These are phyloP conservation scores for Tragulus kanchil DNA, from an alignment of 2,113 vertebrate genomes.

Conservation along the genomic window DNA sequence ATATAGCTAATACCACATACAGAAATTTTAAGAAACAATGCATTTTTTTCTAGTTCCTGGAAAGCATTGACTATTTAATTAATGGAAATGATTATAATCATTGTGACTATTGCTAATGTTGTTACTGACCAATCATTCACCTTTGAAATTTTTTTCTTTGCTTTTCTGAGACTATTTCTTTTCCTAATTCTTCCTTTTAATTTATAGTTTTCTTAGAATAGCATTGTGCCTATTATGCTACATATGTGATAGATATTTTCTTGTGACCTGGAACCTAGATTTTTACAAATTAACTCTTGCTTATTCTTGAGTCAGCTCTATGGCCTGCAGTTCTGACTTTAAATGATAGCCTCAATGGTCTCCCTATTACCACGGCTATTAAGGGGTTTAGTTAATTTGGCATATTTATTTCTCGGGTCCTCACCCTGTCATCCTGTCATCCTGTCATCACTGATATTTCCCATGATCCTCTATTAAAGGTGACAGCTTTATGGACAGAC, in stretches of 20 bases:
- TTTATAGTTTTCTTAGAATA: background rate
- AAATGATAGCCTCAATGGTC: background rate
- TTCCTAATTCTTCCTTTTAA: background rate
- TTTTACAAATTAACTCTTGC: constrained; percentile 3
- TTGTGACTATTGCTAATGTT: background rate
- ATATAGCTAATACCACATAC: background rate
- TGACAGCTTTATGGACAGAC: background rate
- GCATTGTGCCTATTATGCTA: background rate
- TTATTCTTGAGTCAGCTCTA: background rate
- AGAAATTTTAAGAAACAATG: background rate
- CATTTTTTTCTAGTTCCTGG: background rate
- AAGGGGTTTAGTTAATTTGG: background rate
- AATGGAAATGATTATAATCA: background rate
- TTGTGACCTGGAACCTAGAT: background rate
- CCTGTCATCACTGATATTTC: background rate
- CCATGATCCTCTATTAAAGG: background rate
- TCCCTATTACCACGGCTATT: background rate
- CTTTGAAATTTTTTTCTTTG: background rate
- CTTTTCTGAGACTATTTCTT: background rate
- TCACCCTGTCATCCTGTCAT: background rate
- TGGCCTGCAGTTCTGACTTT: background rate
- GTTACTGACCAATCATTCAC: background rate
- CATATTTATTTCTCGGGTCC: background rate
- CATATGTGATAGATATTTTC: background rate
- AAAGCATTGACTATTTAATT: background rate